phyloP scores from a whole-genome alignment of 64 coral and sea anemone species.

The Montipora foliosa region DNA sequence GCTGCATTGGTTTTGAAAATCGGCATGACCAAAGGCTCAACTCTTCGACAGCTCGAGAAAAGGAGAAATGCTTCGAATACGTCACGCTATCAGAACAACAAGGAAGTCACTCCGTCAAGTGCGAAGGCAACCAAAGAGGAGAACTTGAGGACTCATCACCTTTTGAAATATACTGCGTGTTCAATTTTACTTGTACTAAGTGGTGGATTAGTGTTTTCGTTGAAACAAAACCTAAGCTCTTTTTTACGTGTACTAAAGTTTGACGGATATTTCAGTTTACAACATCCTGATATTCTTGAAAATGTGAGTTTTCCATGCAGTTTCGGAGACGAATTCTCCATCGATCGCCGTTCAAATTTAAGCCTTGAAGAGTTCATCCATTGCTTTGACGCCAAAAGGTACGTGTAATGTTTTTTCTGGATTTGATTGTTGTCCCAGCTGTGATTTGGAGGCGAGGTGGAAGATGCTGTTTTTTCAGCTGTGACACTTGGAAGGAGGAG shows the following conservation, averaged over 20 bases:
- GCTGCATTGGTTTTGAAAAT: background rate
- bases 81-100: background rate
- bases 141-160: background rate
- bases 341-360: conserved; percentile 79
- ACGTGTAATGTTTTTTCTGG: background rate
- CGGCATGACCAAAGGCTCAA: conserved; percentile 8
- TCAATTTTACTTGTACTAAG: background rate
- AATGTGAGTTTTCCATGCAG: background rate
- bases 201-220: background rate
- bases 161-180: conserved; percentile 25
- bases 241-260: background rate
- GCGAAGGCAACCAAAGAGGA: background rate
- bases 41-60: conserved; percentile 19
- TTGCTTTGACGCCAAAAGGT: conserved; percentile 92
- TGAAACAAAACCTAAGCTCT: background rate
- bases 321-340: conserved; percentile 16
- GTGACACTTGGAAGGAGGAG: too few relatives aligned
- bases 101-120: background rate
- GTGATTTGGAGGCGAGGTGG: background rate
- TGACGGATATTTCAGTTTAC: background rate
- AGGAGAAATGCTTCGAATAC: background rate
- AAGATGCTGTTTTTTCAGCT: too few relatives aligned
- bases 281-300: background rate
- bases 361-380: conserved; percentile 89
- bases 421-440: background rate